These are phyloP conservation scores for Aythya baeri DNA, from an alignment of 2,113 vertebrate species.

Conservation along the genomic window DNA sequence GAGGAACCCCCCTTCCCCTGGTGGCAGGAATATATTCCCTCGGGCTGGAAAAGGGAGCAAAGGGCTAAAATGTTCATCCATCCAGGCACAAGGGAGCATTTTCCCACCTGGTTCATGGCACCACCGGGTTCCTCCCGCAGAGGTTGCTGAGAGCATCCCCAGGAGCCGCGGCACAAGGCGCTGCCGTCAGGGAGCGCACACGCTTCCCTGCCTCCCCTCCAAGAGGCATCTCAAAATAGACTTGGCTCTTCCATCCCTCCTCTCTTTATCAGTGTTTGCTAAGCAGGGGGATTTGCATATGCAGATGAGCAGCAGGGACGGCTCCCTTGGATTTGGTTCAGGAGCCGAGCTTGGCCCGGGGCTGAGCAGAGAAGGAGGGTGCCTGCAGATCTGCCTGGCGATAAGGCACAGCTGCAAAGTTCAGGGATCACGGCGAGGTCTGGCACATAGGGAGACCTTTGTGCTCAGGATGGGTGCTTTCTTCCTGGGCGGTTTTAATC, in stretches of 20 bases:
- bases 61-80: background rate
- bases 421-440: constrained; percentile 4
- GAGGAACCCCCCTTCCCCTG: background rate
- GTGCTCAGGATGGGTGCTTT: background rate
- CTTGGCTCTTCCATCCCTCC: background rate
- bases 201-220: background rate
- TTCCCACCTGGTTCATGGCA: background rate
- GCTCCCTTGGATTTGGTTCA: background rate
- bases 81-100: background rate
- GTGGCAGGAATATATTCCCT: background rate
- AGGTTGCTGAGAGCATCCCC: background rate
- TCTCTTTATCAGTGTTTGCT: constrained; percentile 12
- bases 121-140: background rate
- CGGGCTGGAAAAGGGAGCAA: background rate
- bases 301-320: background rate
- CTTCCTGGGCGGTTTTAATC: background rate
- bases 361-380: background rate
- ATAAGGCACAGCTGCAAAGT: constrained; percentile 12
- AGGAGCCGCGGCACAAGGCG: background rate
- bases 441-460: constrained; percentile 8
- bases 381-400: background rate
- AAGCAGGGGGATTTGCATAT: background rate
- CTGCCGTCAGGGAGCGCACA: background rate
- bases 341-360: background rate
- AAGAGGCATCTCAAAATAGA: background rate